Conservation (phyloP, 2,888 invertebrate genomes). For the Cryptus armator region DNA sequence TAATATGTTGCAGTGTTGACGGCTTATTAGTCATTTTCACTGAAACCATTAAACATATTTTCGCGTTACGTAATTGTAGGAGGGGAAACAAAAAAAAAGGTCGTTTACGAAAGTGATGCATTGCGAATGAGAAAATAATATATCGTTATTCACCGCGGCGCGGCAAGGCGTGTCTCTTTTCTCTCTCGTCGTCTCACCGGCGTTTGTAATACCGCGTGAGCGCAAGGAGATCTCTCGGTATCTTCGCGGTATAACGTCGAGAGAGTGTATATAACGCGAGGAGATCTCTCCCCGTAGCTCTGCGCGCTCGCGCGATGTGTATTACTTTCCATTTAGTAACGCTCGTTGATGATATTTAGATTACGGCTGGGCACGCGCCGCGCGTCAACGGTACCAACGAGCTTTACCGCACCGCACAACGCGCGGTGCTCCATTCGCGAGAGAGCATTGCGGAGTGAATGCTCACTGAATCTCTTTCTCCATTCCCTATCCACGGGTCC, state of each 20-base stretch:
- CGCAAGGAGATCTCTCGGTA: constrained; percentile 26
- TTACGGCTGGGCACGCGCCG: constrained; percentile 71
- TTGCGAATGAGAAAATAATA: constrained; percentile 73
- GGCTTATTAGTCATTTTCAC: constrained; percentile 69
- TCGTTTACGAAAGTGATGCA: constrained; percentile 70
- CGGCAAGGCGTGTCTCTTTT: constrained; percentile 67
- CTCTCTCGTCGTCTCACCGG: constrained; percentile 48
- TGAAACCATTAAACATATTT: constrained; percentile 67
- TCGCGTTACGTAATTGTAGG: constrained; percentile 65
- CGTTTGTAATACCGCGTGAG: constrained; percentile 61
- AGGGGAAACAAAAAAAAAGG: constrained; percentile 19
- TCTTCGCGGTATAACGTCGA: constrained; percentile 43
- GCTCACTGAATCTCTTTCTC: constrained; percentile 59
- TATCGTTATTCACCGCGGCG: constrained; percentile 63
- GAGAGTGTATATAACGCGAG: constrained; percentile 42
- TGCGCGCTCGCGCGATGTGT: constrained; percentile 51
- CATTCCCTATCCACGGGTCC: constrained; percentile 5
- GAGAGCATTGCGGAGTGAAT: constrained; percentile 44
- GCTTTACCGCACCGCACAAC: constrained; percentile 25
- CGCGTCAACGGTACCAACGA: constrained; percentile 62
- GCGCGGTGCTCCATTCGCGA: not conserved
- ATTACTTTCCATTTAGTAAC: constrained; percentile 73
- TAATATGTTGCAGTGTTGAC: constrained; percentile 67
- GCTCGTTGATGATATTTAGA: constrained; percentile 74
- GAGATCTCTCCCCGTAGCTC: constrained; percentile 32